phyloP scores from a whole-genome alignment of 2,888 invertebrate species.

The Ommatoiulus sabulosus region DNA sequence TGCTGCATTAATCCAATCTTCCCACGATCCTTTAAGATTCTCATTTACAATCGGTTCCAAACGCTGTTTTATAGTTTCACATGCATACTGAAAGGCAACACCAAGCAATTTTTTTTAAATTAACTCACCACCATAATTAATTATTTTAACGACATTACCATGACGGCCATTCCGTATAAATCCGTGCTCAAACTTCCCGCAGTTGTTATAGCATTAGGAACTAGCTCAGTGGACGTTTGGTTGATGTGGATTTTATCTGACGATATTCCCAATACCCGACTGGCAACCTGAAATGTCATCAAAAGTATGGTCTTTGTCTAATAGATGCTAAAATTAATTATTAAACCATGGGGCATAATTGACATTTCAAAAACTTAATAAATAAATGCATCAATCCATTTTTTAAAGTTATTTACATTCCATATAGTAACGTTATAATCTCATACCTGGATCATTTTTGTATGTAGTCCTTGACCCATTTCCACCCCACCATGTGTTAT shows the following conservation, averaged over 20 bases:
- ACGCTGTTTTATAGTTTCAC: conserved; percentile 78
- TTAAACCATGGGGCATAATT: not conserved
- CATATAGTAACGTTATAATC: not conserved
- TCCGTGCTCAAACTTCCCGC: conserved; percentile 91
- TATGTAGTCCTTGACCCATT: conserved; percentile 97
- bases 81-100: conserved; percentile 75
- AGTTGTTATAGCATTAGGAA: conserved; percentile 90
- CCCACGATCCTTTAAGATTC: conserved; percentile 84
- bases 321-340: not conserved
- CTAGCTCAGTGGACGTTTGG: conserved; percentile 89
- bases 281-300: conserved; percentile 74
- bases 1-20: conserved; percentile 83
- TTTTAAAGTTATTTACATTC: too few species aligned
- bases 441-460: conserved; percentile 87
- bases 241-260: conserved; percentile 81
- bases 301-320: not conserved
- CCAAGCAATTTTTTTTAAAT: not conserved
- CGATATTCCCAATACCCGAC: conserved; percentile 78
- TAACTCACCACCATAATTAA: too few species aligned
- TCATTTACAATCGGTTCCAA: conserved; percentile 80
- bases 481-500: conserved; percentile 89
- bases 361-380: too few species aligned
- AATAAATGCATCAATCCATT: too few species aligned
- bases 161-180: conserved; percentile 90
- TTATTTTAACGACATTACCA: conserved; percentile 68